These are phyloP conservation scores for Hiodon tergisus DNA, from an alignment of 2,113 vertebrate species.

Conservation along the genomic window DNA sequence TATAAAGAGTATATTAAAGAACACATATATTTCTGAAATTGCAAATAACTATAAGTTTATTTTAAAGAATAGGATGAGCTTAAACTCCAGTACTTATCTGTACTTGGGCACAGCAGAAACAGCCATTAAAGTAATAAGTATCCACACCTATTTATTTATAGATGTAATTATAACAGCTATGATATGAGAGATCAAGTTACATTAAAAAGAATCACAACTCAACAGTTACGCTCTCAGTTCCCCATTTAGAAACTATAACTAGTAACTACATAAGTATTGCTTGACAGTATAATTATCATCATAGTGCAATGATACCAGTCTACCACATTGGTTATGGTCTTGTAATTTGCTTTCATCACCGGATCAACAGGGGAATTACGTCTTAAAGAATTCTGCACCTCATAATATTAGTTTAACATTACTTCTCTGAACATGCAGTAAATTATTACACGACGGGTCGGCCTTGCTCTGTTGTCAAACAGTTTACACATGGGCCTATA, in stretches of 20 bases:
- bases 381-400: constrained; percentile 23
- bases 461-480: no score
- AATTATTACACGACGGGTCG: no score
- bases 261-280: constrained; percentile 44
- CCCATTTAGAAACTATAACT: constrained; percentile 53
- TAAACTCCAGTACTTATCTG: no score
- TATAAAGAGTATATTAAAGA: neutral
- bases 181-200: constrained; percentile 42
- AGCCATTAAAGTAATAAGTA: neutral
- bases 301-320: constrained; percentile 34
- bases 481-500: no score
- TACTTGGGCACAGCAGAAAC: no score
- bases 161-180: constrained; percentile 47
- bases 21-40: no score
- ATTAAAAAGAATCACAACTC: constrained; percentile 52
- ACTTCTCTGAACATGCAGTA: neutral
- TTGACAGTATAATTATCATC: constrained; percentile 34
- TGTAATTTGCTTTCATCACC: constrained; percentile 26
- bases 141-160: neutral
- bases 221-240: constrained; percentile 45
- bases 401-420: constrained; percentile 13
- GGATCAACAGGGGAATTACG: constrained; percentile 13
- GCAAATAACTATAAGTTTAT: no score
- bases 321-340: constrained; percentile 16
- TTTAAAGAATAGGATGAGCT: no score